These are phyloP conservation scores for Battus philenor DNA, from an alignment of 1,140 invertebrate species.

Conservation along the genomic window DNA sequence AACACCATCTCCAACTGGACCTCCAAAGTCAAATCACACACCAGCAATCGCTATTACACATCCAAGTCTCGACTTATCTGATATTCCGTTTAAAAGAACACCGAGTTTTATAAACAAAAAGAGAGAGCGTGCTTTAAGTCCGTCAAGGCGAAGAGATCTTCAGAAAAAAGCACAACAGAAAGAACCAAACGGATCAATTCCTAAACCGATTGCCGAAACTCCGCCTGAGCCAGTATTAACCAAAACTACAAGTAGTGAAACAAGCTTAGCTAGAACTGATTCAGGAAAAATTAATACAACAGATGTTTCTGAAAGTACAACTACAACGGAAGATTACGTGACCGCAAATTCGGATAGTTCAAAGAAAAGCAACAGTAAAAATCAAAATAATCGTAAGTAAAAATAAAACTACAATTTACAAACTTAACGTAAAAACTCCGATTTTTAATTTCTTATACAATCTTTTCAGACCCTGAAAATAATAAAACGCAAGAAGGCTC, in stretches of 20 bases:
- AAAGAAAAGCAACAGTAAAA: conserved; percentile 66
- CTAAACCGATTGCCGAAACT: conserved; percentile 54
- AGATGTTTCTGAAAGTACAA: conserved; percentile 89
- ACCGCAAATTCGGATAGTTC: conserved; percentile 90
- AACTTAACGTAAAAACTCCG: not conserved
- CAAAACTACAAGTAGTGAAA: conserved; percentile 61
- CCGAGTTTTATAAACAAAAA: conserved; percentile 72
- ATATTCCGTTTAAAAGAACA: conserved; percentile 67
- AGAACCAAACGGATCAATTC: conserved; percentile 63
- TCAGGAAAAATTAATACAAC: conserved; percentile 84
- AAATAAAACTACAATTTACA: not conserved
- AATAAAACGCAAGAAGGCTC: conserved; percentile 81
- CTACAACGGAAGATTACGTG: conserved; percentile 91
- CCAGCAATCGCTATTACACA: conserved; percentile 73
- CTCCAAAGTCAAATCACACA: conserved; percentile 57
- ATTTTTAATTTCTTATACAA: conserved; percentile 7
- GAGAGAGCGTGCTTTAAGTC: conserved; percentile 70
- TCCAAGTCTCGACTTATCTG: conserved; percentile 64
- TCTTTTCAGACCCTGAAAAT: conserved; percentile 61
- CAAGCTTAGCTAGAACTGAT: conserved; percentile 79
- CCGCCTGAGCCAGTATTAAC: conserved; percentile 49
- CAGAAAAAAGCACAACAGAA: conserved; percentile 63
- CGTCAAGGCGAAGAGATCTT: conserved; percentile 69
- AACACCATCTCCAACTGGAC: conserved; percentile 40
- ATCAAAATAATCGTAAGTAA: conserved; percentile 62